Conservation (phyloP, 2,888 invertebrate genomes). For the Nebria salina region DNA sequence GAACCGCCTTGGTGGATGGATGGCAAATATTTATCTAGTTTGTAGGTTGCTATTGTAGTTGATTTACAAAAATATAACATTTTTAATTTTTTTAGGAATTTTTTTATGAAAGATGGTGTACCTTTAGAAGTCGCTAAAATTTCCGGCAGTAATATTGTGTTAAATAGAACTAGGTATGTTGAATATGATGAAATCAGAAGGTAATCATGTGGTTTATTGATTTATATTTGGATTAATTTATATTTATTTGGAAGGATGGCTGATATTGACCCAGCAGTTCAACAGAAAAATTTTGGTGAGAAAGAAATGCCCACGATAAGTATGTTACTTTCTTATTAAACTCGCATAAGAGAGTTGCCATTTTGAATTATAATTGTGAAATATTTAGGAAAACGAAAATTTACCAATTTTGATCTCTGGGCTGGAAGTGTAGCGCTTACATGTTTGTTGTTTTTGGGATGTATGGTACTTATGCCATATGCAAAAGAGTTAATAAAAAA, state of each 20-base stretch:
- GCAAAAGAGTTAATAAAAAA: neutral
- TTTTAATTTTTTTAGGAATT: neutral
- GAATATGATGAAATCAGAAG: neutral
- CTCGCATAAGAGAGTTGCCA: too few species aligned
- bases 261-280: too few species aligned
- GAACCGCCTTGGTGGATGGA: neutral
- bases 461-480: neutral
- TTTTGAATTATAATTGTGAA: too few species aligned
- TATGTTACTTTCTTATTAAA: too few species aligned
- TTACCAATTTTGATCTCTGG: too few species aligned
- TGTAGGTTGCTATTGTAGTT: neutral
- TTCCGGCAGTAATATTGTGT: neutral
- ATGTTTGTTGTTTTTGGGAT: too few species aligned
- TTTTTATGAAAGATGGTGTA: neutral
- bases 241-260: neutral
- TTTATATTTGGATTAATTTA: neutral
- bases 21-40: neutral
- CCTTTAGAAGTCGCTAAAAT: neutral
- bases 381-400: too few species aligned
- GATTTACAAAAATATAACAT: neutral
- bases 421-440: too few species aligned
- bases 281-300: too few species aligned
- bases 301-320: too few species aligned
- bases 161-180: neutral
- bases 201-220: neutral